Conservation (phyloP, 2,113 vertebrate genomes). For the rat (Rattus norvegicus) region GRCr8 NC_086023.1:122616001-122616500, state of each 20-base stretch:
- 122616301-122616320: not conserved
- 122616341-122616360: not conserved
- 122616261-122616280: not conserved
- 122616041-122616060: not conserved
- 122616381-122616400: slow-evolving; percentile 14
- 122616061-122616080: not conserved
- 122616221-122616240: not conserved
- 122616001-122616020: not conserved
- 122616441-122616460: not conserved
- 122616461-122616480: not conserved
- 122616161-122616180: not conserved
- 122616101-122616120: not conserved
- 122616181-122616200: slow-evolving; percentile 10
- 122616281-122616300: not conserved
- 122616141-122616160: not conserved
- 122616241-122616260: not conserved
- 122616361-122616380: not conserved
- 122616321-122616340: not conserved
- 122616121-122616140: not conserved
- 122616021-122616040: not conserved
- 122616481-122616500: not conserved
- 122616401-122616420: not conserved
- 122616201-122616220: not conserved
- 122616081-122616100: not conserved
- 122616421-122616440: not conserved